Base-by-base conservation (phyloP, 1,140 invertebrate genomes). In the Eumeta japonica region DNA sequence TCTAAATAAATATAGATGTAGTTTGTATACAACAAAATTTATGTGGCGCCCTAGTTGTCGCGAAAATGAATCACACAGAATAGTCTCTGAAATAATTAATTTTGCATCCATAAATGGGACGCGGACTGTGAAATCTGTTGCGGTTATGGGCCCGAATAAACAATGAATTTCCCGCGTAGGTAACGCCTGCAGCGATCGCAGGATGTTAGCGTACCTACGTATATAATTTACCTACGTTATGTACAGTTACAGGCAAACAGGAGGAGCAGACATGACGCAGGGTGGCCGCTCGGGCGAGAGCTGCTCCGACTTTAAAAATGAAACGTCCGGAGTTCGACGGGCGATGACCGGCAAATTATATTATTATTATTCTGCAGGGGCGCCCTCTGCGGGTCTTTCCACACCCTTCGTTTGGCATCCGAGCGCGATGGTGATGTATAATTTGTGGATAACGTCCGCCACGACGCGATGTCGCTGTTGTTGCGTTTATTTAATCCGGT, bases 261-360 rank as follows among this genome's bases (percentile, higher is more conserved):
- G n/a, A n/a, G n/a, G n/a, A n/a, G n/a, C n/a, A n/a, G n/a, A n/a
- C n/a, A n/a, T n/a, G n/a, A n/a, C n/a, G n/a, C n/a, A n/a, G n/a
- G n/a, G n/a, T n/a, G n/a, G n/a, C n/a, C n/a, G 55, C 54, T 50
- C 35, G 40, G 40, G 18, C 43, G 52, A 55, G 60, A 59, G 45
- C 59, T 71, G 62, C 68, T n/a, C n/a, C 65, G 71, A 70, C 64
- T 73, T 73, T 71, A 70, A 73, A 73, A 71, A 68, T 65, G 58
- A 58, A 67, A 62, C 57, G 56, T 63, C 58, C 57, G 57, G 64
- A 62, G 66, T 67, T 68, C 38, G 52, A 51, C 60, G 62, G 58
- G 65, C 61, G 54, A 50, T 56, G 55, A 55, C 52, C 63, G 62
- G 61, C 64, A 68, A 71, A 68, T 71, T n/a, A n/a, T n/a, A n/a